A percentile compares a stretch with the other conserved stretches of the same genome.
Conservation (phyloP, 2,888 invertebrate genomes). For the Sphinx pinastri region DNA sequence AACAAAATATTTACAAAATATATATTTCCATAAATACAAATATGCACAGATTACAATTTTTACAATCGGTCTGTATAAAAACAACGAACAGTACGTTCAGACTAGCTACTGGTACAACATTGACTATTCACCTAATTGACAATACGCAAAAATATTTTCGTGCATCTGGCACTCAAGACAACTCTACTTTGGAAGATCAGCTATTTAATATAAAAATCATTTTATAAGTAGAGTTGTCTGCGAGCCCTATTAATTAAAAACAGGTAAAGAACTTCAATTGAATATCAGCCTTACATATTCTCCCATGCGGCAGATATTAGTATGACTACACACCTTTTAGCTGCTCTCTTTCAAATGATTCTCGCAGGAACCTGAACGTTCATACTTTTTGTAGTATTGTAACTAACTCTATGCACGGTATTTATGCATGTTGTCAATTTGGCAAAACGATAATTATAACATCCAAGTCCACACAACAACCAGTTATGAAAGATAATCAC, state of each 20-base stretch:
- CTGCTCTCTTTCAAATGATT: background rate
- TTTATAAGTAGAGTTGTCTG: too few species aligned
- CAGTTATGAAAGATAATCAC: background rate
- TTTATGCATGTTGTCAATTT: conserved; percentile 9
- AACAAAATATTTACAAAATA: conserved; percentile 48
- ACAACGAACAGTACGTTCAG: conserved; percentile 17
- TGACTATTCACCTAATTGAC: conserved; percentile 7
- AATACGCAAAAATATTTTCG: background rate
- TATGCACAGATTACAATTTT: conserved; percentile 27
- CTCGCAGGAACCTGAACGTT: background rate
- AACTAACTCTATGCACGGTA: too few species aligned
- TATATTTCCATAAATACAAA: conserved; percentile 31
- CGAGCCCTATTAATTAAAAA: too few species aligned
- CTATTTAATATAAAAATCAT: too few species aligned
- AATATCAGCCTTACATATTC: too few species aligned
- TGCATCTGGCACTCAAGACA: too few species aligned
- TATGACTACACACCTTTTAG: background rate
- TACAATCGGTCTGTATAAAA: conserved; percentile 4
- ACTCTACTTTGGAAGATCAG: too few species aligned
- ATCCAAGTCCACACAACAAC: background rate
- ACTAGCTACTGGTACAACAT: conserved; percentile 15
- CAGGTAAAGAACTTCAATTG: too few species aligned
- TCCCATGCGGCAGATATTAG: too few species aligned
- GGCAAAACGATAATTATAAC: background rate
- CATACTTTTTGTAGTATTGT: too few species aligned